Evolutionary conservation across 2,797 vertebrate species (phyloP).

Genomic region (Bothrops alternatus): DNA sequence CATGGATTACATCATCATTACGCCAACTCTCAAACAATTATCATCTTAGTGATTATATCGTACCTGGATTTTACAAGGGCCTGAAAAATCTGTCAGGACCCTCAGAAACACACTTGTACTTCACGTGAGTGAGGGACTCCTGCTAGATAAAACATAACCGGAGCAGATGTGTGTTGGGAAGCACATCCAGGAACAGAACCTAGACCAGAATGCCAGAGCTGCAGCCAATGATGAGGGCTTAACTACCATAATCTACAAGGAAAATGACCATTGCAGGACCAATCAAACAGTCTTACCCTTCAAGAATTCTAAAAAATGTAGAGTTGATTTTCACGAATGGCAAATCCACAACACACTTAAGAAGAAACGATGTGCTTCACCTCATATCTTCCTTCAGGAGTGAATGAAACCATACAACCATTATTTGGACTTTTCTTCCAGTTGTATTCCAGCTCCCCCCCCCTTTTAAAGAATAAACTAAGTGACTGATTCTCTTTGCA

Average conservation of each 20-base stretch:
- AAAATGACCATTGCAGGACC: neutral
- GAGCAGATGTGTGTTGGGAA: constrained; percentile 92
- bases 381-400: constrained; percentile 53
- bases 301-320: neutral
- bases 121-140: constrained; percentile 90
- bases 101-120: constrained; percentile 84
- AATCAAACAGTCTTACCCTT: neutral
- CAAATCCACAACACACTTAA: neutral
- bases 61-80: constrained; percentile 85
- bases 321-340: neutral
- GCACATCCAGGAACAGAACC: constrained; percentile 91
- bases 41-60: constrained; percentile 92
- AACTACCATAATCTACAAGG: constrained; percentile 84
- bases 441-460: constrained; percentile 60
- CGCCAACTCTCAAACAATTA: constrained; percentile 92
- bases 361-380: neutral
- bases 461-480: constrained; percentile 64
- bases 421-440: constrained; percentile 49
- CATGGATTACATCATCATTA: constrained; percentile 83
- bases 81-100: constrained; percentile 94
- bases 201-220: constrained; percentile 88
- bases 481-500: constrained; percentile 64
- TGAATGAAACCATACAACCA: neutral
- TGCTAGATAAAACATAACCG: constrained; percentile 89
- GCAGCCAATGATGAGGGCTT: constrained; percentile 84